These are phyloP conservation scores for Sinodicranocentrus sp. DNA, from an alignment of 2,888 invertebrate genomes.

Conservation along the genomic window DNA sequence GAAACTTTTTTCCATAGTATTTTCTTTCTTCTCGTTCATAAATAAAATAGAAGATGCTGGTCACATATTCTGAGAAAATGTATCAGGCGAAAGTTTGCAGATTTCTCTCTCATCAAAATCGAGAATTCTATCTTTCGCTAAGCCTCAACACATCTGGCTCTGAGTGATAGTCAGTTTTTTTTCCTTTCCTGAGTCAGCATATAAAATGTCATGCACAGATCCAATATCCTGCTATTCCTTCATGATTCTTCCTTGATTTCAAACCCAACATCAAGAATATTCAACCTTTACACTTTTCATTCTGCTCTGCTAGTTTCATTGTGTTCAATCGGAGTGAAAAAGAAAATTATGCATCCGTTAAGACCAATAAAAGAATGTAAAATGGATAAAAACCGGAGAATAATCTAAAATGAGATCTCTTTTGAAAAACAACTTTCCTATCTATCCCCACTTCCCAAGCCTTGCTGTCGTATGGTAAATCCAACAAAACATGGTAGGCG, in stretches of 20 bases:
- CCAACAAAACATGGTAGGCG: slow-evolving; percentile 6
- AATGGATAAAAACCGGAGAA: background rate
- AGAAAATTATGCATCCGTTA: background rate
- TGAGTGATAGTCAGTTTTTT: background rate
- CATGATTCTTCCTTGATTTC: slow-evolving; percentile 24
- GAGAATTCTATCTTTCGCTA: slow-evolving; percentile 40
- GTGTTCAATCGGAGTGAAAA: slow-evolving; percentile 7
- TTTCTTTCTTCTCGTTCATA: background rate
- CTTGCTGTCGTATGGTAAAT: background rate
- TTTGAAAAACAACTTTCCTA: slow-evolving; percentile 7
- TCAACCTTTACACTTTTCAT: slow-evolving; percentile 34
- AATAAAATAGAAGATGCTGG: slow-evolving; percentile 31
- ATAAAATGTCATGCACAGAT: slow-evolving; percentile 4
- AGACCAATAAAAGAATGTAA: slow-evolving; percentile 1
- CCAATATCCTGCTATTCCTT: slow-evolving; percentile 44
- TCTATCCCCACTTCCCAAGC: background rate
- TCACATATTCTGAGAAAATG: slow-evolving; percentile 53
- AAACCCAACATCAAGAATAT: slow-evolving; percentile 27
- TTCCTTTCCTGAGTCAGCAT: slow-evolving; percentile 19
- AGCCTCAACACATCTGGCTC: slow-evolving; percentile 50
- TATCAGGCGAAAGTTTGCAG: slow-evolving; percentile 48
- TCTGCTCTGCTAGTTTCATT: slow-evolving; percentile 16
- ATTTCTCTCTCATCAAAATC: slow-evolving; percentile 49
- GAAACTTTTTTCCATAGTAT: background rate
- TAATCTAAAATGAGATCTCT: slow-evolving; percentile 42